These are phyloP conservation scores for Protophormia terraenovae DNA, from an alignment of 2,888 invertebrate genomes.

Conservation along the genomic window DNA sequence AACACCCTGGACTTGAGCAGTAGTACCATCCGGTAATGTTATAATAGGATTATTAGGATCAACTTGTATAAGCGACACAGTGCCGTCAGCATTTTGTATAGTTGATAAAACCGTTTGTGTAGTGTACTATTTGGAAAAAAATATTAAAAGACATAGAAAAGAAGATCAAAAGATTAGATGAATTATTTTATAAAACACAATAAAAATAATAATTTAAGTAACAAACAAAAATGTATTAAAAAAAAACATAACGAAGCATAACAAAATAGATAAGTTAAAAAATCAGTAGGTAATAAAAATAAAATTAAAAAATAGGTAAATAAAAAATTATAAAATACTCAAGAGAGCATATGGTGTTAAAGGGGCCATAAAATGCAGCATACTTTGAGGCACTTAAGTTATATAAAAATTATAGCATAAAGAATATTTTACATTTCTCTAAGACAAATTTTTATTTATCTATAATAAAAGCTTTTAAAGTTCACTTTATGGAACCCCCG, in stretches of 20 bases:
- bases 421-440: not conserved
- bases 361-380: not conserved
- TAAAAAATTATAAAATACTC: constrained; percentile 12
- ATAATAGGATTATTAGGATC: constrained; percentile 97
- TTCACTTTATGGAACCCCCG: not conserved
- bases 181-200: not conserved
- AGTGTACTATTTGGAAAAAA: constrained; percentile 85
- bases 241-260: constrained; percentile 47
- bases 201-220: constrained; percentile 12
- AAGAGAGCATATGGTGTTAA: not conserved
- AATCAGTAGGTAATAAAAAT: too few species aligned
- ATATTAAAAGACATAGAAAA: constrained; percentile 18
- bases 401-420: constrained; percentile 1
- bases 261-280: constrained; percentile 53
- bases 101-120: constrained; percentile 96
- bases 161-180: not conserved
- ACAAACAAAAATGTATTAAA: constrained; percentile 32
- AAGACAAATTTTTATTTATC: not conserved
- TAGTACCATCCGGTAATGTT: constrained; percentile 96
- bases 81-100: constrained; percentile 97
- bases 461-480: not conserved
- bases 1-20: constrained; percentile 93
- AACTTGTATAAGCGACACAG: constrained; percentile 97
- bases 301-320: constrained; percentile 49
- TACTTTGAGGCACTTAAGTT: not conserved